Conservation (phyloP, 2,797 vertebrate species). For the Poliocrania exsul region DNA sequence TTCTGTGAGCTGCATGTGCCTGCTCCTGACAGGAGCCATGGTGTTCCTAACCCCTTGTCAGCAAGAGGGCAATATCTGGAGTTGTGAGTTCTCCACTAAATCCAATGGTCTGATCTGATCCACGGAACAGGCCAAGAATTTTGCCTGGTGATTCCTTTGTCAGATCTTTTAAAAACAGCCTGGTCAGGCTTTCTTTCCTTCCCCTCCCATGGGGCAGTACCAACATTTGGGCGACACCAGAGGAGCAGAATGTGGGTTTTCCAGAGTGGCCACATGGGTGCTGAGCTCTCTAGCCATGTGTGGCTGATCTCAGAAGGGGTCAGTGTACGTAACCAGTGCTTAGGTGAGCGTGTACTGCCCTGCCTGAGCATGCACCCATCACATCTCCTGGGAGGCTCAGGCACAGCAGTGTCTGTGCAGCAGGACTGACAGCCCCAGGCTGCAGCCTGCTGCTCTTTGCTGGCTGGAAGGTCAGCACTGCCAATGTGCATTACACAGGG, state of each 20-base stretch:
- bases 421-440: neutral
- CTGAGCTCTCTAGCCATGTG: fast-evolving
- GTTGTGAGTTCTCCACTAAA: neutral
- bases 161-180: neutral
- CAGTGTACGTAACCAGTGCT: neutral
- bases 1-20: neutral
- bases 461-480: neutral
- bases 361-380: neutral
- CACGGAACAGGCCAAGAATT: neutral
- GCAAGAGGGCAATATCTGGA: neutral
- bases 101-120: neutral
- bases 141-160: neutral
- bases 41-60: neutral
- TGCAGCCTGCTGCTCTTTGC: neutral
- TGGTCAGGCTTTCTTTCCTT: neutral
- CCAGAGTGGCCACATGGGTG: fast-evolving
- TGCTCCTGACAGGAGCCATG: neutral
- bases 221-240: neutral
- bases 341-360: neutral
- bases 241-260: neutral
- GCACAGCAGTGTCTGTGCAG: neutral
- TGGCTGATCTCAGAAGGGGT: neutral
- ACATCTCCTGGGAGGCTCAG: neutral
- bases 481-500: neutral
- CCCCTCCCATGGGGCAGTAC: neutral